These are phyloP conservation scores for Ceratoteleas bidentatus DNA, from an alignment of 1,140 invertebrate species.

Conservation along the genomic window DNA sequence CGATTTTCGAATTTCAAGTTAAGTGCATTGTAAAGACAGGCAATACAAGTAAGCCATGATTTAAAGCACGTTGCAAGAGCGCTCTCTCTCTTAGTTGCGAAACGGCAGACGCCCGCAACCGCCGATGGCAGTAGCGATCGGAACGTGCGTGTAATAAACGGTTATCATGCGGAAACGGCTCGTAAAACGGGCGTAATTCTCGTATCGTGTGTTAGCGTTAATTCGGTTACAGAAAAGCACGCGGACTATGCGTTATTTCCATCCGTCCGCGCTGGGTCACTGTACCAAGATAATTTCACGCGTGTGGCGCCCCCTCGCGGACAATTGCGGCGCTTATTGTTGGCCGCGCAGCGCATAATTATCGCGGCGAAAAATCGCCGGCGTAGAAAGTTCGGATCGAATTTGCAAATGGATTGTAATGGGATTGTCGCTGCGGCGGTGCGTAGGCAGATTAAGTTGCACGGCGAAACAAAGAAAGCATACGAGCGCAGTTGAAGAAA, in stretches of 20 bases:
- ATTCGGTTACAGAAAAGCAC: constrained; percentile 50
- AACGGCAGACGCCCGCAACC: too few species aligned
- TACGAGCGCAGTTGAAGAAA: constrained; percentile 58
- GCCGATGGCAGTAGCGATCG: constrained; percentile 24
- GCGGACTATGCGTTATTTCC: constrained; percentile 72
- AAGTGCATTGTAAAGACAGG: too few species aligned
- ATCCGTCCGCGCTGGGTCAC: constrained; percentile 70
- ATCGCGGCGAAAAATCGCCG: constrained; percentile 42
- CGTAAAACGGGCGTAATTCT: constrained; percentile 52
- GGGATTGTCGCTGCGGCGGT: constrained; percentile 50
- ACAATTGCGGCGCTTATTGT: background rate
- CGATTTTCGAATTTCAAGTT: too few species aligned
- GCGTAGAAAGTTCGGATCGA: constrained; percentile 56
- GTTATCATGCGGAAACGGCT: constrained; percentile 51
- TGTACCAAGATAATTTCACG: constrained; percentile 73
- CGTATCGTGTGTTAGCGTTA: constrained; percentile 53
- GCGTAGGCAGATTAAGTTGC: constrained; percentile 60
- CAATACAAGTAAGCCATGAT: too few species aligned
- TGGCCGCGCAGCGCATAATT: constrained; percentile 20
- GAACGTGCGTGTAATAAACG: constrained; percentile 48
- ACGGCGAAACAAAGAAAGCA: constrained; percentile 58
- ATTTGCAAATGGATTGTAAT: constrained; percentile 60
- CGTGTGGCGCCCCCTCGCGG: constrained; percentile 6
- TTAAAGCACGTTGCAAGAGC: too few species aligned
- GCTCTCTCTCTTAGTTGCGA: too few species aligned